A percentile compares a stretch with the other conserved stretches of the same genome.
phyloP scores from a whole-genome alignment of 2,113 vertebrate species.

The Rynchops niger region DNA sequence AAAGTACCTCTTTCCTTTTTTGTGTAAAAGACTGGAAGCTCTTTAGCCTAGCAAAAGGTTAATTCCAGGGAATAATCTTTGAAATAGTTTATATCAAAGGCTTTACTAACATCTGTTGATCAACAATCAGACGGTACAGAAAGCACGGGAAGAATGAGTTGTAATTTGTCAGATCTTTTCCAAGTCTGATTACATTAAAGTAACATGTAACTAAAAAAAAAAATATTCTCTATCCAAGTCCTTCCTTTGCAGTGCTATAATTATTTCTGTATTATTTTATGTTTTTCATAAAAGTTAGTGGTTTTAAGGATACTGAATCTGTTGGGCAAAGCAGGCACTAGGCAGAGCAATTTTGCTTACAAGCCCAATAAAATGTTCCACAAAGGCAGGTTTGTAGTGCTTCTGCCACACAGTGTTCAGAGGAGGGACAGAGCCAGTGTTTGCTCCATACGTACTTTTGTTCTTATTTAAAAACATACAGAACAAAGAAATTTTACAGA shows the following conservation, averaged over 20 bases:
- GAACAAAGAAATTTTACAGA: not conserved
- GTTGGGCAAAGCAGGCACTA: not conserved
- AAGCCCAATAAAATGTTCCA: not conserved
- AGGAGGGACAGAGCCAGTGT: not conserved
- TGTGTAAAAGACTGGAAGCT: not conserved
- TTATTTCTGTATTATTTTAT: not conserved
- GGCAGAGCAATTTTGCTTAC: not conserved
- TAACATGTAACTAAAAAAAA: not conserved
- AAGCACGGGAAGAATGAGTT: not conserved
- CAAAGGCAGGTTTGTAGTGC: not conserved
- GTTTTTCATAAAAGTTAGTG: not conserved
- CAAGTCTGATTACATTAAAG: not conserved
- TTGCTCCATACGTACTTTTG: not conserved
- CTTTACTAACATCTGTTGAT: not conserved
- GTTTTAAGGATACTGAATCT: not conserved
- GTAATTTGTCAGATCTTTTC: not conserved
- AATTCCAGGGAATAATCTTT: not conserved
- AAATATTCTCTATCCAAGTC: not conserved
- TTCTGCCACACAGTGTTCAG: conserved; percentile 52
- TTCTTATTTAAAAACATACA: not conserved
- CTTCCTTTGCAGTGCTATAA: not conserved
- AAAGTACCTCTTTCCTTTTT: not conserved
- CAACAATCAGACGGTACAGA: not conserved
- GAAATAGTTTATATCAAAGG: not conserved
- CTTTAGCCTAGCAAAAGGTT: not conserved